Evolutionary conservation across 2,888 invertebrate genomes (phyloP).

Genomic region (Cepaea hortensis): DNA sequence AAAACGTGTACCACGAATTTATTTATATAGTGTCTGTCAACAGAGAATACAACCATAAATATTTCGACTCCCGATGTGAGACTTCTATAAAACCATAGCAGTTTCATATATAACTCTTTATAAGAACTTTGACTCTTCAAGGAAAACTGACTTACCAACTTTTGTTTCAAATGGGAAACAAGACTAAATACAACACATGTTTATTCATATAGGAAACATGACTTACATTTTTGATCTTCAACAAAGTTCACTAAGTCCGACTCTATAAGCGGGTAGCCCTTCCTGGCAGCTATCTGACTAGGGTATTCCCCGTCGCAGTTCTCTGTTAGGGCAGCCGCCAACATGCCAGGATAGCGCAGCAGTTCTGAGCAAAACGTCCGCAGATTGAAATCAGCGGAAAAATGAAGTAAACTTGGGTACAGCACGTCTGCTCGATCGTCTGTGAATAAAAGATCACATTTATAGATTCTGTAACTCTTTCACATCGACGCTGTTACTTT

Average conservation of each 20-base stretch:
- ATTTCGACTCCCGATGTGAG: no score
- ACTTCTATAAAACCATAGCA: no score
- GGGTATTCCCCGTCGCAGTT: constrained; percentile 48
- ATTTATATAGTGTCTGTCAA: no score
- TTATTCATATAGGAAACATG: not conserved
- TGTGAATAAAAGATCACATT: not conserved
- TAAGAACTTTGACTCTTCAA: no score
- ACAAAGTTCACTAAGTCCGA: constrained; percentile 48
- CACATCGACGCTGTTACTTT: no score
- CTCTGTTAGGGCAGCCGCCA: constrained; percentile 49
- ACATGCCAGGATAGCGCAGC: constrained; percentile 49
- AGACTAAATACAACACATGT: no score
- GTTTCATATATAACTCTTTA: no score
- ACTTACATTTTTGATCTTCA: constrained; percentile 40
- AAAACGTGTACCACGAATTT: no score
- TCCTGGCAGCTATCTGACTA: constrained; percentile 48
- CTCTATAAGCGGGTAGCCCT: constrained; percentile 41
- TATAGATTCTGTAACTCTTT: no score
- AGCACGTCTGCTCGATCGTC: not conserved
- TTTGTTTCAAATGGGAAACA: no score
- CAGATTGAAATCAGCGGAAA: constrained; percentile 54
- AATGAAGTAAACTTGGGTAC: constrained; percentile 53
- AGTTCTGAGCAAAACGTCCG: constrained; percentile 42
- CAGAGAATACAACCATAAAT: no score
- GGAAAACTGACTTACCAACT: no score